Evolutionary conservation across 2,888 invertebrate genomes (phyloP).

Genomic region (Aleiodes testaceus): DNA sequence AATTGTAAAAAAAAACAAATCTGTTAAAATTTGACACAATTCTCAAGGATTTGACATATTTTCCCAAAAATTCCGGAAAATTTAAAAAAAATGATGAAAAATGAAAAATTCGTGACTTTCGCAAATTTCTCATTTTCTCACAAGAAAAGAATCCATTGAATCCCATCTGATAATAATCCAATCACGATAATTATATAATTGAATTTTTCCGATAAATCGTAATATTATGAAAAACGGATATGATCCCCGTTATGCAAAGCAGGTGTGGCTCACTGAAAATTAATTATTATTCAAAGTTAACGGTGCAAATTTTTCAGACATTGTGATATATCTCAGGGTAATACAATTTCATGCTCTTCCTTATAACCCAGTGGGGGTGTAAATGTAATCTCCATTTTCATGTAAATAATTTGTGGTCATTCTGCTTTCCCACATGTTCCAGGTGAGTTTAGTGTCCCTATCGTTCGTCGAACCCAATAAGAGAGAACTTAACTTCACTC

Average conservation of each 20-base stretch:
- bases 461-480: conserved; percentile 42
- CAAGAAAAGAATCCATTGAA: too few species aligned
- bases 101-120: too few species aligned
- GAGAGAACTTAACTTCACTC: too few species aligned
- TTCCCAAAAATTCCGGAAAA: too few species aligned
- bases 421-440: not conserved
- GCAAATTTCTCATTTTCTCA: too few species aligned
- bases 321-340: conserved; percentile 6
- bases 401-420: conserved; percentile 11
- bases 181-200: too few species aligned
- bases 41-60: too few species aligned
- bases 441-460: conserved; percentile 30
- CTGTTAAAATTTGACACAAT: too few species aligned
- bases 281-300: conserved; percentile 67
- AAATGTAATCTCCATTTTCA: conserved; percentile 20
- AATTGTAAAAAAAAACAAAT: too few species aligned
- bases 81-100: too few species aligned
- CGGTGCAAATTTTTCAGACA: not conserved
- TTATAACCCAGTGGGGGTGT: conserved; percentile 14
- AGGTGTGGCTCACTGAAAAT: conserved; percentile 57
- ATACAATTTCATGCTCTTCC: conserved; percentile 43
- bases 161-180: too few species aligned
- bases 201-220: conserved; percentile 47
- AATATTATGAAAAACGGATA: conserved; percentile 60
- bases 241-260: conserved; percentile 66